These are phyloP conservation scores for Pyrochroa serraticornis DNA, from an alignment of 2,888 invertebrate species.

Conservation along the genomic window DNA sequence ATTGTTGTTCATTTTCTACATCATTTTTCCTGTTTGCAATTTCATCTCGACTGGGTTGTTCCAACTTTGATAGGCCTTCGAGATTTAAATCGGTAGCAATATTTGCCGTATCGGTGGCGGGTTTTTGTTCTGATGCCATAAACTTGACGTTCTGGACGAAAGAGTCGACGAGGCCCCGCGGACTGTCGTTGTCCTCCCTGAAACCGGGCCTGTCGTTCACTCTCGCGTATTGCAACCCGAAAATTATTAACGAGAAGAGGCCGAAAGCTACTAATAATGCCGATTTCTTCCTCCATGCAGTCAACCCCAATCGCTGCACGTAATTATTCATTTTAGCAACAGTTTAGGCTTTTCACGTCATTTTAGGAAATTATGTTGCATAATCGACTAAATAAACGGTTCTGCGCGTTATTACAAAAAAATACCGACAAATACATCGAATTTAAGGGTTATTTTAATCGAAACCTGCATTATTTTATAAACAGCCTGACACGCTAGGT, in stretches of 20 bases:
- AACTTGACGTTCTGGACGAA: slow-evolving; percentile 46
- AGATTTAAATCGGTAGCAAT: slow-evolving; percentile 32
- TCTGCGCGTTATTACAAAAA: neutral
- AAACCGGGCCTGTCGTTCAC: slow-evolving; percentile 33
- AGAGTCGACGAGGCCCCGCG: slow-evolving; percentile 39
- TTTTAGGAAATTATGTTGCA: too few relatives aligned
- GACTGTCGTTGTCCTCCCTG: slow-evolving; percentile 37
- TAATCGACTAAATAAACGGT: too few relatives aligned
- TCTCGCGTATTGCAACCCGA: slow-evolving; percentile 58
- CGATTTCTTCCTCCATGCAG: slow-evolving; percentile 61
- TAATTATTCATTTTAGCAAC: slow-evolving; percentile 44
- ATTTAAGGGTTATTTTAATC: neutral
- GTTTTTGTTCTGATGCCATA: slow-evolving; percentile 39
- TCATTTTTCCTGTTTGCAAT: slow-evolving; percentile 44
- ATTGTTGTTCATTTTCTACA: slow-evolving; percentile 52
- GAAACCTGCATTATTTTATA: neutral
- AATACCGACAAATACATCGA: too few relatives aligned
- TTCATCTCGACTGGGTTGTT: slow-evolving; percentile 54
- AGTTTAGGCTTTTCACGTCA: neutral
- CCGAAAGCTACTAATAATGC: slow-evolving; percentile 56
- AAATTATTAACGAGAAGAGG: slow-evolving; percentile 55
- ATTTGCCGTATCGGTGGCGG: slow-evolving; percentile 22
- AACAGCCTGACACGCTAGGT: too few relatives aligned
- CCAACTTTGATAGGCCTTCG: slow-evolving; percentile 48
- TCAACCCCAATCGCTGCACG: slow-evolving; percentile 56